These are phyloP conservation scores for Monochamus alternatus DNA, from an alignment of 2,888 invertebrate genomes.

Conservation along the genomic window DNA sequence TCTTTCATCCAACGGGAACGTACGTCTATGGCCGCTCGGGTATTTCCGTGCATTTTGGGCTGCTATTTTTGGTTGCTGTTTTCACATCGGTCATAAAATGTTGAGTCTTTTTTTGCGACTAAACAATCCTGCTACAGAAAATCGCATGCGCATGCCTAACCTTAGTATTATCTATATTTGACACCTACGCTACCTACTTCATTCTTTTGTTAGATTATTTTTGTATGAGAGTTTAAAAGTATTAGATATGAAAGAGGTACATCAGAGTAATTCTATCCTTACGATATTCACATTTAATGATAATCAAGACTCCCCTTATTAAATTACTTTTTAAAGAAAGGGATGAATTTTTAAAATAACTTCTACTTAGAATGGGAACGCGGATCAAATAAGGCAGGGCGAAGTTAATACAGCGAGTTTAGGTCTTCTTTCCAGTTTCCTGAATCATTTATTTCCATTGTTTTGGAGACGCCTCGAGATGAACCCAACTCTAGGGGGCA, in stretches of 20 bases:
- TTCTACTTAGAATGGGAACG: conserved; percentile 35
- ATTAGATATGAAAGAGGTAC: not conserved
- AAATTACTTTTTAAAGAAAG: conserved; percentile 33
- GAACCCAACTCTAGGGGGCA: conserved; percentile 62
- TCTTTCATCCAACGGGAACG: no score
- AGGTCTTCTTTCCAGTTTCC: conserved; percentile 53
- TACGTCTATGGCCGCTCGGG: no score
- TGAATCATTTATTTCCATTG: conserved; percentile 66
- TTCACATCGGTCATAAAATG: no score
- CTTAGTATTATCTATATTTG: no score
- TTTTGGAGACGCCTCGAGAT: conserved; percentile 60
- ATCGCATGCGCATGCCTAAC: no score
- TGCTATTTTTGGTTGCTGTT: no score
- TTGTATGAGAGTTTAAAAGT: no score
- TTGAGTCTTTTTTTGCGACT: no score
- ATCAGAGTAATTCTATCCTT: not conserved
- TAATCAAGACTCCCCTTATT: conserved; percentile 26
- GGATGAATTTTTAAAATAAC: conserved; percentile 38
- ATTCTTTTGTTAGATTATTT: no score
- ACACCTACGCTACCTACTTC: no score
- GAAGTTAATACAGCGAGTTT: conserved; percentile 54
- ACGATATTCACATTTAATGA: conserved; percentile 5
- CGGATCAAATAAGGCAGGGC: conserved; percentile 43
- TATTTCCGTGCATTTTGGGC: no score
- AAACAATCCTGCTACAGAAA: no score